Evolutionary conservation across 2,113 vertebrate genomes (phyloP), one percentile per base, ranked within the genome.

Genomic region (Tetrax tetrax): DNA sequence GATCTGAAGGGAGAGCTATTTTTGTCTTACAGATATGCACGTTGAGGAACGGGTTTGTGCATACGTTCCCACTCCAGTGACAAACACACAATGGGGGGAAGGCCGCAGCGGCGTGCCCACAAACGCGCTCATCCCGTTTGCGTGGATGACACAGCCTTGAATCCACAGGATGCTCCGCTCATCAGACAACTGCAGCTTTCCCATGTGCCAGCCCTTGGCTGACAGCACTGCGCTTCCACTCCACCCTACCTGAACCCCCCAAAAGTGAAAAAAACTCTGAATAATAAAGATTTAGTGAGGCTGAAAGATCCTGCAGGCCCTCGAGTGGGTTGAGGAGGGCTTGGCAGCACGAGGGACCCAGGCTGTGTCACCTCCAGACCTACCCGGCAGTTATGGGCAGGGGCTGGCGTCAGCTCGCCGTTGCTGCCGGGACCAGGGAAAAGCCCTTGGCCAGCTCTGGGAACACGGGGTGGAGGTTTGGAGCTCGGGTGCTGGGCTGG

Each of bases 401-500:
- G 28, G 4, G 51, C 38, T 23, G 18, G 45, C 51, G 38, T 18
- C 45, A 27, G 76, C 27, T 33, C 10, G 2, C 10, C 38, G 35
- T 3, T 12, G 56, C 25, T 43, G 54, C 38, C 1, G 2, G 48
- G 37, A 28, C 3, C 7, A 7, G 59, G 25, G 23, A 16, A 83
- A 23, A 87, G 50, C 48, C 47, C 38, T 16, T 2, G 11, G 57
- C 4, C 78, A 65, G 69, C 69, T 37, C 54, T 51, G 59, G 83
- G 56, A 56, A 41, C 2, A 1, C 0, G 0, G 7, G 16, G 22
- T 23, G 21, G n/a, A 35, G 19, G 18, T 33, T 2, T 29, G 28
- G 35, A 64, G 53, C 31, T 54, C 19, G 2, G 17, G 19, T 53
- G 33, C 6, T 0, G 3, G 5, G 41, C n/a, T 35, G 21, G 43